phyloP scores from a whole-genome alignment of 1,140 invertebrate genomes.

The Solenopsis invicta region DNA sequence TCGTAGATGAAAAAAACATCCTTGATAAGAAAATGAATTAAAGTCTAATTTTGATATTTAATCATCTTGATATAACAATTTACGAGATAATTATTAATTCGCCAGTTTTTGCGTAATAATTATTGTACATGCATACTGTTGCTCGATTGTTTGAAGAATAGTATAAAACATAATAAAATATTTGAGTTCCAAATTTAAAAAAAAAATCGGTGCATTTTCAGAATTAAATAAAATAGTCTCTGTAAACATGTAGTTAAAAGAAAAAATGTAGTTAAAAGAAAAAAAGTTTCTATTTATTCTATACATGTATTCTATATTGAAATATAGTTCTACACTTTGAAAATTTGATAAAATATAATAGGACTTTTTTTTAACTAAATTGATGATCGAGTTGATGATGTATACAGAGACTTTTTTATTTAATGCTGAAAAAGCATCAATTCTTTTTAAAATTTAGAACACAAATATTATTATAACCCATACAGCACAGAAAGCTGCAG shows the following conservation, averaged over 20 bases:
- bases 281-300: too few relatives aligned
- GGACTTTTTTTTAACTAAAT: too few relatives aligned
- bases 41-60: slow-evolving; percentile 10
- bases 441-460: too few relatives aligned
- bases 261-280: too few relatives aligned
- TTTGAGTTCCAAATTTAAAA: not conserved
- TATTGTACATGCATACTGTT: not conserved
- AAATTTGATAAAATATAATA: too few relatives aligned
- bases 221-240: not conserved
- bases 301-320: too few relatives aligned
- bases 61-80: not conserved
- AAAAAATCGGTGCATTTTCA: not conserved
- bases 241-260: not conserved
- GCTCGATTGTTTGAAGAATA: not conserved
- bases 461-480: too few relatives aligned
- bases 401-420: too few relatives aligned
- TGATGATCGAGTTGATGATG: too few relatives aligned
- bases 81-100: not conserved
- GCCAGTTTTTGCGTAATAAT: not conserved
- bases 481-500: too few relatives aligned
- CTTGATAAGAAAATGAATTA: not conserved
- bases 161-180: not conserved
- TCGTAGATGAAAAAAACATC: not conserved
- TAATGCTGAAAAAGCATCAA: too few relatives aligned
- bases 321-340: too few relatives aligned